Conservation (phyloP, 2,113 vertebrate genomes). For the Forbesichthys papilliferus region DNA sequence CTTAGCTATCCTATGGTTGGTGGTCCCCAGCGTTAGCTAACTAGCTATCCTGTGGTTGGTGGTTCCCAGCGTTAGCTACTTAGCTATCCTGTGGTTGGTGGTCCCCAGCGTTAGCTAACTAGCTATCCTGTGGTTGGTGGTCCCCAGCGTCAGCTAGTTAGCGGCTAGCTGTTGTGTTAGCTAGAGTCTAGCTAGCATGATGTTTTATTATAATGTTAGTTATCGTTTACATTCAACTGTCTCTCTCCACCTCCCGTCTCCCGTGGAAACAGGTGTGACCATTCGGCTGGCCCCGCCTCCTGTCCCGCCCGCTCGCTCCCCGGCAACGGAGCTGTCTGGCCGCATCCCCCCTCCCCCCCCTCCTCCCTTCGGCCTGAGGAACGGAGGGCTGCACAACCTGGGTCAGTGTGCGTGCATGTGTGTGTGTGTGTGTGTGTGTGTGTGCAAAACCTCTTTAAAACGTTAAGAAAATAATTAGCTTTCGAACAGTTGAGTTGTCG, state of each 20-base stretch:
- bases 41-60: no score
- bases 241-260: neutral
- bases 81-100: neutral
- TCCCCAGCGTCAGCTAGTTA: no score
- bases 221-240: neutral
- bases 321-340: conserved; percentile 88
- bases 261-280: conserved; percentile 53
- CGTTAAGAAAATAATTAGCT: no score
- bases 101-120: neutral
- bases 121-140: no score
- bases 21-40: no score
- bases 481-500: no score
- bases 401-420: conserved; percentile 66
- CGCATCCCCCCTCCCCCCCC: conserved; percentile 76
- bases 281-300: conserved; percentile 85
- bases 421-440: neutral
- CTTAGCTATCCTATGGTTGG: no score
- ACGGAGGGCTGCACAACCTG: conserved; percentile 81
- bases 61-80: no score
- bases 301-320: conserved; percentile 88
- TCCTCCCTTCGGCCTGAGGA: conserved; percentile 72
- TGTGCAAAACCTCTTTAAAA: neutral
- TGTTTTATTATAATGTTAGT: neutral
- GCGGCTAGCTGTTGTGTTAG: neutral
- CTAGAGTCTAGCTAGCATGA: neutral